Conservation (phyloP, 2,888 invertebrate genomes). For the Orchestes rusci region DNA sequence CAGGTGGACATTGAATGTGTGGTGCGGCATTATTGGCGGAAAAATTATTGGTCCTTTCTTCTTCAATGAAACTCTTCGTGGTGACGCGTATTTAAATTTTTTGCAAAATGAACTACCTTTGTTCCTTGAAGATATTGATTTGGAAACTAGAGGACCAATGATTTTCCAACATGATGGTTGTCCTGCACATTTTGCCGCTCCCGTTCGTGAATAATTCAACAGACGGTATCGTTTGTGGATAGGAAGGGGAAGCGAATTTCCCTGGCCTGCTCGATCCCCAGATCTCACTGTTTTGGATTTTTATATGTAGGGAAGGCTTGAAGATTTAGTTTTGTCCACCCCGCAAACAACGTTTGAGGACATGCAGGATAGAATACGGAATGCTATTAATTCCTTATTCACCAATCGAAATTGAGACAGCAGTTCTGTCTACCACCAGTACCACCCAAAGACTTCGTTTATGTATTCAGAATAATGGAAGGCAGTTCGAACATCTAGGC, state of each 20-base stretch:
- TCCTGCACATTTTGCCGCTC: constrained; percentile 13
- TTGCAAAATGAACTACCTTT: constrained; percentile 17
- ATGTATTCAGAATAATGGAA: no score
- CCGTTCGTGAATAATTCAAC: not conserved
- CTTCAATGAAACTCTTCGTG: constrained; percentile 23
- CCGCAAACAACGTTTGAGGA: constrained; percentile 5
- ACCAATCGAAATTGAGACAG: constrained; percentile 5
- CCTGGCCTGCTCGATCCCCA: constrained; percentile 1
- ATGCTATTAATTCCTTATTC: constrained; percentile 4
- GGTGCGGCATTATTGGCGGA: constrained; percentile 25
- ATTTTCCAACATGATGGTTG: constrained; percentile 27
- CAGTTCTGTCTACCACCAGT: constrained; percentile 3
- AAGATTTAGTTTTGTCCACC: constrained; percentile 1
- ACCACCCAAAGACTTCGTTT: not conserved
- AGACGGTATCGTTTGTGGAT: not conserved
- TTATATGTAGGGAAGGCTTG: constrained; percentile 1
- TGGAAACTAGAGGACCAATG: constrained; percentile 28
- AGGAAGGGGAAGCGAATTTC: constrained; percentile 1
- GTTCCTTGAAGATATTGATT: constrained; percentile 24
- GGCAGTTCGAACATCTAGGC: no score
- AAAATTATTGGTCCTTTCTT: constrained; percentile 21
- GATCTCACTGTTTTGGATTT: constrained; percentile 1
- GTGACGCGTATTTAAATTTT: constrained; percentile 21
- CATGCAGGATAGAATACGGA: constrained; percentile 4
- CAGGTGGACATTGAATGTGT: constrained; percentile 27